Evolutionary conservation across 2,113 vertebrate species (phyloP).

Genomic region (Caretta caretta): DNA sequence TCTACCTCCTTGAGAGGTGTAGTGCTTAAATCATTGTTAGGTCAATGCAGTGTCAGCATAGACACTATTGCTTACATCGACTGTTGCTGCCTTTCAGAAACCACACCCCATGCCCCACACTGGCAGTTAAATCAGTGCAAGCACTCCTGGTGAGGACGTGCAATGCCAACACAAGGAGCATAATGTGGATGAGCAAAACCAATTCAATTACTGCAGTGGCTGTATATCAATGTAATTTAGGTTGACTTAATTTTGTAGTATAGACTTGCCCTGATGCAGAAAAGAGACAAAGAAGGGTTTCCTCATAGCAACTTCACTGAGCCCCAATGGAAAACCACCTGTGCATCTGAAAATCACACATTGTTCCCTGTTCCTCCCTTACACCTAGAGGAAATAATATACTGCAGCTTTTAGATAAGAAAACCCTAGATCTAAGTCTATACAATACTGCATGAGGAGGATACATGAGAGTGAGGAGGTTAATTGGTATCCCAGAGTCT

Average conservation of each 20-base stretch:
- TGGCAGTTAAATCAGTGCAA: neutral
- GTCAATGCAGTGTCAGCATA: neutral
- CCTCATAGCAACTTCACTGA: neutral
- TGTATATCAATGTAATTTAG: neutral
- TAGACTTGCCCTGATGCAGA: neutral
- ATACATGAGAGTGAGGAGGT: conserved; percentile 91
- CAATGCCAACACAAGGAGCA: neutral
- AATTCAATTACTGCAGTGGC: neutral
- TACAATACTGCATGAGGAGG: conserved; percentile 65
- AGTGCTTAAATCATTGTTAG: neutral
- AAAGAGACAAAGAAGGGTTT: neutral
- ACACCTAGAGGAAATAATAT: neutral
- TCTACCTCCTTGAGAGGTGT: neutral
- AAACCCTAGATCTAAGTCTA: conserved; percentile 8
- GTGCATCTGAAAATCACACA: neutral
- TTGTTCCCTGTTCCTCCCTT: neutral
- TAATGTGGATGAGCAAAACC: neutral
- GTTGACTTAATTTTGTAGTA: neutral
- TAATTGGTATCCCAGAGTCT: conserved; percentile 79
- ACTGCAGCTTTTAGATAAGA: neutral
- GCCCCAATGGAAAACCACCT: neutral
- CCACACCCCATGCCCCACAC: neutral
- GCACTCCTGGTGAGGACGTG: neutral
- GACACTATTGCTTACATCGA: neutral
- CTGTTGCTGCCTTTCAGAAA: neutral